phyloP scores from a whole-genome alignment of 2,797 vertebrate species.

The Sebastes trivittatus region DNA sequence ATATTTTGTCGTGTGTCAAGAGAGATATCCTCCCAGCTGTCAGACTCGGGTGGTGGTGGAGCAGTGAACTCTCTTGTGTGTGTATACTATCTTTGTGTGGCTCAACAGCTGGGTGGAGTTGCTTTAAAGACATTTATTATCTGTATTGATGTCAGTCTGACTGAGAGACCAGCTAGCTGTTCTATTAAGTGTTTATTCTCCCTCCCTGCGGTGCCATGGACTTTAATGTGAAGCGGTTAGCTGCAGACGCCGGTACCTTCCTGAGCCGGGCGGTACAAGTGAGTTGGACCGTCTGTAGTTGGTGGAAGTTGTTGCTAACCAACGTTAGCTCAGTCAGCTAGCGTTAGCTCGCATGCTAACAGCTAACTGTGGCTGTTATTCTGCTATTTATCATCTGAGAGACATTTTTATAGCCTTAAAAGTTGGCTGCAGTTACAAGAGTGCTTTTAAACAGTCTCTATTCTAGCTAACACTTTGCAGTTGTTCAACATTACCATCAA shows the following conservation, averaged over 20 bases:
- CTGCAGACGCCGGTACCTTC: constrained; percentile 95
- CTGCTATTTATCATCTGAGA: neutral
- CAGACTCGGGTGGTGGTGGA: accelerated
- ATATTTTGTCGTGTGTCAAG: neutral
- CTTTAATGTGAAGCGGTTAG: constrained; percentile 94
- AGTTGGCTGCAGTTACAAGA: neutral
- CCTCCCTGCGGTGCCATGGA: constrained; percentile 83
- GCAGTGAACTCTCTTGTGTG: constrained; percentile 25
- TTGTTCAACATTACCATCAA: neutral
- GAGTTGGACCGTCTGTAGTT: constrained; percentile 45
- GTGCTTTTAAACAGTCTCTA: neutral
- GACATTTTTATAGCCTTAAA: neutral
- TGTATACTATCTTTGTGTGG: constrained; percentile 45
- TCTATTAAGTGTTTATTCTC: neutral
- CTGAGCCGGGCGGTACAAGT: constrained; percentile 95
- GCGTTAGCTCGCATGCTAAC: constrained; percentile 48
- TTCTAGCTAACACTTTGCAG: neutral
- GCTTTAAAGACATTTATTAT: constrained; percentile 67
- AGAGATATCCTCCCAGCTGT: neutral
- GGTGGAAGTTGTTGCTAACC: constrained; percentile 41
- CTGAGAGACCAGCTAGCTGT: constrained; percentile 6
- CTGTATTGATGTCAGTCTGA: constrained; percentile 53
- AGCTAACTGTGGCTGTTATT: neutral
- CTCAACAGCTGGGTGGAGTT: constrained; percentile 79
- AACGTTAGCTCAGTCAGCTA: neutral